Percentiles rank a stretch among this genome's conserved stretches.
These are phyloP conservation scores for Hedya salicella DNA, from an alignment of 2,888 invertebrate genomes.

Conservation along the genomic window DNA sequence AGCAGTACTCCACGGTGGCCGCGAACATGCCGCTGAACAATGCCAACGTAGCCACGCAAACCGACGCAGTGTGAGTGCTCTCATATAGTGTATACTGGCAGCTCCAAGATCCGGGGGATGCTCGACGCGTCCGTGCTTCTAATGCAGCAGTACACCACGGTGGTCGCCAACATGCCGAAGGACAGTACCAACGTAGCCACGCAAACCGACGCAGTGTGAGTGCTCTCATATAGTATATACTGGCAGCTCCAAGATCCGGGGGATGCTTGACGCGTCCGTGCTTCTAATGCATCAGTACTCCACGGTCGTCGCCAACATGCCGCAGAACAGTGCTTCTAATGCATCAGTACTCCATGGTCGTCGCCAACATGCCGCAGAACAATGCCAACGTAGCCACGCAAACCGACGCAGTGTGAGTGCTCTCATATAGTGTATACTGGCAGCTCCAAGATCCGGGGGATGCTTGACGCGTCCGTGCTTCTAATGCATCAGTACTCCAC, in stretches of 20 bases:
- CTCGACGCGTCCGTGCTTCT: slow-evolving; percentile 96
- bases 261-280: slow-evolving; percentile 96
- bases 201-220: slow-evolving; percentile 73
- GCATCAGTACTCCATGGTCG: too few species aligned
- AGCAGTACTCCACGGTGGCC: slow-evolving; percentile 93
- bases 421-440: neutral
- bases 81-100: neutral
- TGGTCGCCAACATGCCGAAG: slow-evolving; percentile 85
- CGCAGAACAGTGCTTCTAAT: slow-evolving; percentile 75
- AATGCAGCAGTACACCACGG: slow-evolving; percentile 96
- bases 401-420: slow-evolving; percentile 69
- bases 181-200: slow-evolving; percentile 72
- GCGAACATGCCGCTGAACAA: slow-evolving; percentile 81
- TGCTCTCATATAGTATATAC: slow-evolving; percentile 27
- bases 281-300: slow-evolving; percentile 98
- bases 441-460: too few species aligned
- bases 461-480: too few species aligned
- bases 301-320: slow-evolving; percentile 86
- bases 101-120: slow-evolving; percentile 88
- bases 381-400: slow-evolving; percentile 73
- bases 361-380: too few species aligned
- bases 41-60: slow-evolving; percentile 74
- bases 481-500: too few species aligned
- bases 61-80: slow-evolving; percentile 65
- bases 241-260: slow-evolving; percentile 83